phyloP scores from a whole-genome alignment of 2,797 vertebrate species.

The Lates japonicus region DNA sequence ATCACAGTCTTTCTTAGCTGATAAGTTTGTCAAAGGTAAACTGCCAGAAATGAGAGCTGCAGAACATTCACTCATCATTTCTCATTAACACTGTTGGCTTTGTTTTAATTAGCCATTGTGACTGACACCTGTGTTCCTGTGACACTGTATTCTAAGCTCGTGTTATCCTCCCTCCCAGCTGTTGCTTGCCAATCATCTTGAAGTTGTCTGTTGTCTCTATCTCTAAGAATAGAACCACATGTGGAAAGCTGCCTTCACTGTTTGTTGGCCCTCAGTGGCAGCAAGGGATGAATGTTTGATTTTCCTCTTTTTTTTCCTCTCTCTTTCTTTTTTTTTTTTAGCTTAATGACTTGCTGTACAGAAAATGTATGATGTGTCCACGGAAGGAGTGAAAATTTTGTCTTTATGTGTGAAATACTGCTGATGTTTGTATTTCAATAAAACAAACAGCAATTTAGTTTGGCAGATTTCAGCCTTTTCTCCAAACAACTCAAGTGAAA shows the following conservation, averaged over 20 bases:
- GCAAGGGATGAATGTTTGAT: constrained; percentile 4
- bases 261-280: constrained; percentile 16
- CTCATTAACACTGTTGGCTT: constrained; percentile 73
- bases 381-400: not conserved
- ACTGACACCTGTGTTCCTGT: constrained; percentile 70
- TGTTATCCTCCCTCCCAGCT: constrained; percentile 76
- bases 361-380: constrained; percentile 5
- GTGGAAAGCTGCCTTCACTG: constrained; percentile 11
- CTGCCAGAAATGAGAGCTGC: constrained; percentile 58
- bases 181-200: constrained; percentile 71
- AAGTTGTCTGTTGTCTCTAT: constrained; percentile 50
- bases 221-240: constrained; percentile 49
- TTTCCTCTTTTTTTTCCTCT: constrained; percentile 1
- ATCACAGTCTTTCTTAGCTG: constrained; percentile 48
- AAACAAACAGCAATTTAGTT: not conserved
- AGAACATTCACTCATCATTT: constrained; percentile 59
- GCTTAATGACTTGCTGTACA: not conserved
- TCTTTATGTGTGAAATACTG: not conserved
- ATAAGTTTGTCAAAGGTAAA: constrained; percentile 64
- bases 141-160: constrained; percentile 42
- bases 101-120: constrained; percentile 73
- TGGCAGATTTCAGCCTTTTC: not conserved
- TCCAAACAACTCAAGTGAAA: not conserved
- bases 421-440: not conserved
- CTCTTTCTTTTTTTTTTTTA: too few relatives aligned